Conservation (phyloP, 2,888 invertebrate species). For the Piscicola geometra region DNA sequence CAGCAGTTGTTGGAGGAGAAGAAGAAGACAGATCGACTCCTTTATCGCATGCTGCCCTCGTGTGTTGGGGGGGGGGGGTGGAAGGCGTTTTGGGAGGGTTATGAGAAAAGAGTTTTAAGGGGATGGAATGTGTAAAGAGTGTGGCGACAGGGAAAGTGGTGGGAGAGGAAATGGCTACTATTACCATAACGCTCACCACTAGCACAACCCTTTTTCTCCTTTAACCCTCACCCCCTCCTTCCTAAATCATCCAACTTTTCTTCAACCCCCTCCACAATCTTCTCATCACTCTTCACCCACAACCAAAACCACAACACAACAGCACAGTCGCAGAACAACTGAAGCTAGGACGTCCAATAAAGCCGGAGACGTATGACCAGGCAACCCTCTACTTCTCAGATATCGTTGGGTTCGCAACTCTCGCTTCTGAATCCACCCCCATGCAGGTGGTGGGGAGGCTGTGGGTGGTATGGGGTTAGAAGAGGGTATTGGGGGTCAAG, state of each 20-base stretch:
- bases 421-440: conserved; percentile 48
- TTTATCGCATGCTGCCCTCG: conserved; percentile 53
- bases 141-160: no score
- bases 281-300: not conserved
- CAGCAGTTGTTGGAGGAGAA: conserved; percentile 52
- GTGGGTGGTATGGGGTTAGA: no score
- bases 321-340: conserved; percentile 52
- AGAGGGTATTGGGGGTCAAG: not conserved
- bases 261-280: not conserved
- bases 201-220: not conserved
- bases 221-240: not conserved
- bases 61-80: conserved; percentile 38
- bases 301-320: not conserved
- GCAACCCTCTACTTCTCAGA: conserved; percentile 52
- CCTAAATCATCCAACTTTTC: not conserved
- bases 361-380: conserved; percentile 50
- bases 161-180: no score
- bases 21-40: conserved; percentile 51
- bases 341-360: conserved; percentile 49
- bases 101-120: no score
- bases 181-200: no score
- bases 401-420: conserved; percentile 50
- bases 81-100: no score
- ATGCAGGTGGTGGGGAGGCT: conserved; percentile 46
- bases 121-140: no score